phyloP scores from a whole-genome alignment of 2,113 vertebrate species.

The Romanogobio albipinnatus region DNA sequence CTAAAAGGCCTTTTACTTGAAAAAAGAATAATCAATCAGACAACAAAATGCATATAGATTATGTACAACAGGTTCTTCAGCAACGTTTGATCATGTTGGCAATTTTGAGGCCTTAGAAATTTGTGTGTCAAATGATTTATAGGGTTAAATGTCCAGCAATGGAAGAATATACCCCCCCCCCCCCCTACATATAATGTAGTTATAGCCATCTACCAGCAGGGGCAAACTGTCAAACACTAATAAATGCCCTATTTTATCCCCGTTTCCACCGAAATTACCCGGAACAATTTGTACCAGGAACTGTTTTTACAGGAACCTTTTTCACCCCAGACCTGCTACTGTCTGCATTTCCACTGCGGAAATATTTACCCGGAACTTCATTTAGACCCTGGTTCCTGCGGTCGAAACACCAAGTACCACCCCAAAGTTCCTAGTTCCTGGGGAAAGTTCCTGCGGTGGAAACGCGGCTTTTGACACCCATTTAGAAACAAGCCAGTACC shows the following conservation, averaged over 20 bases:
- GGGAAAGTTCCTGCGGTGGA: too few relatives aligned
- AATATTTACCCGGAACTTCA: too few relatives aligned
- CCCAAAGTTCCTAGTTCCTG: too few relatives aligned
- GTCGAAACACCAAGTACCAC: too few relatives aligned
- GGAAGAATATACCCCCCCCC: not conserved
- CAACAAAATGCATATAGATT: not conserved
- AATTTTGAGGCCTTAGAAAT: not conserved
- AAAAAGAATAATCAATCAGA: not conserved
- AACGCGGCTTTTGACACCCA: not conserved
- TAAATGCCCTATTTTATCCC: not conserved
- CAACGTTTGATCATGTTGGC: not conserved
- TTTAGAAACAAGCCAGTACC: conserved; percentile 73
- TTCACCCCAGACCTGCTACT: too few relatives aligned
- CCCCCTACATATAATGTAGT: not conserved
- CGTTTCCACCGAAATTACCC: too few relatives aligned
- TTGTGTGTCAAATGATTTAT: not conserved
- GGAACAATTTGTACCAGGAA: too few relatives aligned
- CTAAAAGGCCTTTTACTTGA: not conserved
- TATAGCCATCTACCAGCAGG: not conserved
- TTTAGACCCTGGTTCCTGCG: too few relatives aligned
- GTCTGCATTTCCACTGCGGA: too few relatives aligned
- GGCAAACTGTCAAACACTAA: not conserved
- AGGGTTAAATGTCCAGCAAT: not conserved
- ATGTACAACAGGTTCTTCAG: not conserved
- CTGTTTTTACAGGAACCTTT: too few relatives aligned